Evolutionary conservation across 2,888 invertebrate species (phyloP).

Genomic region (Eledona agricola): DNA sequence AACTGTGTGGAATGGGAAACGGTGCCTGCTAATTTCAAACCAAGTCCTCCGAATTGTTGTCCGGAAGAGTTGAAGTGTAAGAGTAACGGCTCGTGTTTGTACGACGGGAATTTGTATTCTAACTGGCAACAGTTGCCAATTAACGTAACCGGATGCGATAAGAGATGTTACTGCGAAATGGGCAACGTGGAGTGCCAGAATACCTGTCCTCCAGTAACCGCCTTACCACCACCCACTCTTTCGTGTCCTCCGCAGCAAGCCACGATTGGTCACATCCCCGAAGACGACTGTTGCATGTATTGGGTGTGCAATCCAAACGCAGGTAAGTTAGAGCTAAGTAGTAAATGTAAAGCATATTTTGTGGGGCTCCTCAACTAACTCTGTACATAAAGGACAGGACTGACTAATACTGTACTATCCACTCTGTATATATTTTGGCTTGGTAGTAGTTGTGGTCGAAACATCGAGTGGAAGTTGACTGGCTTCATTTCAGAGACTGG

Average conservation of each 20-base stretch:
- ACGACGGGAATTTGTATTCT: constrained; percentile 71
- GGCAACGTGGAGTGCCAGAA: constrained; percentile 87
- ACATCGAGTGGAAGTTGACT: constrained; percentile 39
- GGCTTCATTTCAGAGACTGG: constrained; percentile 51
- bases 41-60: constrained; percentile 82
- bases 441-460: constrained; percentile 28
- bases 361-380: constrained; percentile 29
- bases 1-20: constrained; percentile 89
- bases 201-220: constrained; percentile 80
- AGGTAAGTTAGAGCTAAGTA: constrained; percentile 42
- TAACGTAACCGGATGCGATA: constrained; percentile 83
- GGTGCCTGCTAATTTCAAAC: constrained; percentile 74
- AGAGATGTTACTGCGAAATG: constrained; percentile 87
- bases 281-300: constrained; percentile 85
- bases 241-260: constrained; percentile 76
- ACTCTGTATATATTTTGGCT: constrained; percentile 43
- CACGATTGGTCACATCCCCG: constrained; percentile 71
- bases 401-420: constrained; percentile 39
- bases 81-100: constrained; percentile 83
- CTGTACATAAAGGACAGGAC: constrained; percentile 39
- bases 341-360: constrained; percentile 15
- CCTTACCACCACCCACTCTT: constrained; percentile 77
- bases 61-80: constrained; percentile 80
- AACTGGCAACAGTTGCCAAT: constrained; percentile 87
- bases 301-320: constrained; percentile 69